These are phyloP conservation scores for Strigamia maritima DNA, from an alignment of 2,888 invertebrate genomes.

Conservation along the genomic window DNA sequence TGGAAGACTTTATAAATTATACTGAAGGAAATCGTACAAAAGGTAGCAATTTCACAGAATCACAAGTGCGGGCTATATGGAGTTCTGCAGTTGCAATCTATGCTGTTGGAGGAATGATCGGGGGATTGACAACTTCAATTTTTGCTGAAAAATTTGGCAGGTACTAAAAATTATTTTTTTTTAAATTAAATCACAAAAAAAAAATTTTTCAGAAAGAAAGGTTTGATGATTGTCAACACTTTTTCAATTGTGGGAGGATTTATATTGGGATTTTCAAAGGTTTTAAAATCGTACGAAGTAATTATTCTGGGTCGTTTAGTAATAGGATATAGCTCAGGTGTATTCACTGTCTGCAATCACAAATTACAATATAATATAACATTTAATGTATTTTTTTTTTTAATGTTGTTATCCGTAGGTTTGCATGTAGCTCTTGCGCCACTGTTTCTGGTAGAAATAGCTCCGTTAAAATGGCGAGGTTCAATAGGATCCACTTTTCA, in stretches of 20 bases:
- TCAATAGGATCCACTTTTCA: slow-evolving; percentile 86
- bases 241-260: slow-evolving; percentile 67
- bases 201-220: slow-evolving; percentile 57
- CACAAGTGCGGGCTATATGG: slow-evolving; percentile 60
- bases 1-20: not conserved
- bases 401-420: slow-evolving; percentile 55
- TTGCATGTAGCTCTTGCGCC: slow-evolving; percentile 82
- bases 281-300: slow-evolving; percentile 71
- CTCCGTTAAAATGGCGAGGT: slow-evolving; percentile 75
- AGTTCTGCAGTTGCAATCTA: slow-evolving; percentile 76
- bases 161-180: not conserved
- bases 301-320: slow-evolving; percentile 71
- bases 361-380: not conserved
- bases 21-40: not conserved
- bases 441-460: slow-evolving; percentile 83
- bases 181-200: slow-evolving; percentile 37
- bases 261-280: slow-evolving; percentile 66
- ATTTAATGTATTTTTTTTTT: not conserved
- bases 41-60: not conserved
- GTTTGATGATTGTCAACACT: slow-evolving; percentile 66
- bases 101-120: slow-evolving; percentile 81
- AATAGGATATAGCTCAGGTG: slow-evolving; percentile 71
- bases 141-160: slow-evolving; percentile 62
- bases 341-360: slow-evolving; percentile 40
- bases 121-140: slow-evolving; percentile 75